A percentile compares a stretch with the other conserved stretches of the same genome.
phyloP scores from a whole-genome alignment of 2,797 vertebrate species.

The Decapterus maruadsi region DNA sequence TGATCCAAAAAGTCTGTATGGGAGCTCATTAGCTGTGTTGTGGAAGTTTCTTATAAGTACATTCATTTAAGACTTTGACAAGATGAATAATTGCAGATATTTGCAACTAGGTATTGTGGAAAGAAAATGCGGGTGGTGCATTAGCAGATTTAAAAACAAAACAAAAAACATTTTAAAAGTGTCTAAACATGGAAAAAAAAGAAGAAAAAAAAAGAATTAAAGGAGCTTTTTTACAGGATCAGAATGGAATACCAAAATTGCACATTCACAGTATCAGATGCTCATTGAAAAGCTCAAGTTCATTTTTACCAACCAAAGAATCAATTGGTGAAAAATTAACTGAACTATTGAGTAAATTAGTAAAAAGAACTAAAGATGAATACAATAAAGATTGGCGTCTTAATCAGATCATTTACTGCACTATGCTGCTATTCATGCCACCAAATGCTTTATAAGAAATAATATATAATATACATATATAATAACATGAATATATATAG shows the following conservation, averaged over 20 bases:
- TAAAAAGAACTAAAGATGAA: neutral
- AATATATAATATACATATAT: no score
- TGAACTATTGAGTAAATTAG: neutral
- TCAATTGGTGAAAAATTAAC: neutral
- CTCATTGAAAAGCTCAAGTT: neutral
- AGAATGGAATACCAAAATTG: neutral
- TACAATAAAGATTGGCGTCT: neutral
- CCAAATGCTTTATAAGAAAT: neutral
- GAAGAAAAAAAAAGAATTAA: neutral
- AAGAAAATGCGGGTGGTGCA: neutral
- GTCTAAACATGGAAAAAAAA: neutral
- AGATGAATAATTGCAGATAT: neutral
- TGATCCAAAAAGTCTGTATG: constrained; percentile 41
- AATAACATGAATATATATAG: no score
- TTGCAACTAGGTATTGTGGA: constrained; percentile 2
- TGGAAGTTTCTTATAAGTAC: constrained; percentile 65
- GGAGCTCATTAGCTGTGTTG: constrained; percentile 57
- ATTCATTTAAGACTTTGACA: constrained; percentile 22
- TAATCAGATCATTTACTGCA: no score
- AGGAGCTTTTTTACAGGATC: neutral
- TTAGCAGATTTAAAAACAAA: constrained; percentile 8
- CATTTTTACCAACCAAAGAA: neutral
- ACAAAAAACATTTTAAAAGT: neutral
- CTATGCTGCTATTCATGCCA: neutral
- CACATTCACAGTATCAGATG: neutral